Evolutionary conservation across 2,797 vertebrate genomes (phyloP), one percentile per base, ranked within the genome.

Genomic region (Champsocephalus esox): DNA sequence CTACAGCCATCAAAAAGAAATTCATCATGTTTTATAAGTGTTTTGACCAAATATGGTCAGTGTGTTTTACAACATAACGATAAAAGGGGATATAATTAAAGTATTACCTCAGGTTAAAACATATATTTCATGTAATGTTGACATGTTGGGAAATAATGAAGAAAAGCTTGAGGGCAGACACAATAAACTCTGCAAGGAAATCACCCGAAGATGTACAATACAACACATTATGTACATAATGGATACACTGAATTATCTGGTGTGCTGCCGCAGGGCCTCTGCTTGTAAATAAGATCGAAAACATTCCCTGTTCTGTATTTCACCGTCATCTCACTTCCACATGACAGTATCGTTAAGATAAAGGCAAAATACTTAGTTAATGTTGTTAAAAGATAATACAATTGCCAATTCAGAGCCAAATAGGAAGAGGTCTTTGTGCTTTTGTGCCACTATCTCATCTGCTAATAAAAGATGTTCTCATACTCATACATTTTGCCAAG

Each of bases 101-200:
- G 86, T 85, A 77, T 87, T 80, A 87, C 91, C 85, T 83, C 64
- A 80, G 85, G 89, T 90, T 79, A 91, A 80, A 54, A 34, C n/a
- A 87, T 73, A 84, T 83, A 66, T 84, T 74, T 87, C 13, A 24
- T 61, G 65, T 68, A 38, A 75, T 85, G 74, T 79, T 66, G 70
- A 86, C 71, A 76, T 11, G 2, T 38, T 38, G 9, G 77, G 64
- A 82, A 87, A 87, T 81, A 84, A 70, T 66, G n/a, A 54, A 66
- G 14, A 59, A 32, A 38, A 74, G 79, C 83, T n/a, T 66, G 49
- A 75, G 77, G 84, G 76, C 65, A 61, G 78, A 84, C 78, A 87
- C 51, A 49, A 82, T 76, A 79, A 41, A 56, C 62, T 56, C 6
- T 77, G 69, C 52, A 82, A 84, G 80, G 64, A 82, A 56, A 80